phyloP scores from a whole-genome alignment of 2,113 vertebrate genomes.

The Suncus etruscus region DNA sequence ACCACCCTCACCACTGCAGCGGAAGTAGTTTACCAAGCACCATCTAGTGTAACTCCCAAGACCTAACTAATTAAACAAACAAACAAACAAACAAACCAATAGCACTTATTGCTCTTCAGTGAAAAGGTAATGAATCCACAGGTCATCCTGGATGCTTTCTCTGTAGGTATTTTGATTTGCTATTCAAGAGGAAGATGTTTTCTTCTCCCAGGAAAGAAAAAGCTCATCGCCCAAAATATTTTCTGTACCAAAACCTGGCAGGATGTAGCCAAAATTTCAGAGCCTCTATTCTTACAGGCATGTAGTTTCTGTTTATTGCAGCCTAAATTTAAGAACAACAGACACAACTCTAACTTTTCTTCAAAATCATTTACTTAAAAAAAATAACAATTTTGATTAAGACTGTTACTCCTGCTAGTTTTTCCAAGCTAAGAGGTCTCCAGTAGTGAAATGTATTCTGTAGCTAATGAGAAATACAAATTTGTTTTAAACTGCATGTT shows the following conservation, averaged over 20 bases:
- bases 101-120: not conserved
- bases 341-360: not conserved
- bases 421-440: slow-evolving; percentile 49
- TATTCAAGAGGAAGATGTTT: not conserved
- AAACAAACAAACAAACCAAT: no score
- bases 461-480: slow-evolving; percentile 72
- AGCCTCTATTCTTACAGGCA: not conserved
- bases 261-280: not conserved
- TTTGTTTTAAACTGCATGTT: slow-evolving; percentile 32
- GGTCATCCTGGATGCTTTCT: not conserved
- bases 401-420: slow-evolving; percentile 36
- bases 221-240: not conserved
- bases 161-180: not conserved
- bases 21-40: no score
- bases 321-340: slow-evolving; percentile 23
- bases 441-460: slow-evolving; percentile 72
- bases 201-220: not conserved
- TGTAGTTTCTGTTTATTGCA: not conserved
- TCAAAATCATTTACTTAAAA: not conserved
- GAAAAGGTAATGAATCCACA: not conserved
- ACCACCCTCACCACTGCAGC: no score
- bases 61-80: no score
- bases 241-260: not conserved
- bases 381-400: slow-evolving; percentile 34
- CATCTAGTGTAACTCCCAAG: no score